Evolutionary conservation across 1,140 invertebrate genomes (phyloP).

Genomic region (Harlomillsia oculata): DNA sequence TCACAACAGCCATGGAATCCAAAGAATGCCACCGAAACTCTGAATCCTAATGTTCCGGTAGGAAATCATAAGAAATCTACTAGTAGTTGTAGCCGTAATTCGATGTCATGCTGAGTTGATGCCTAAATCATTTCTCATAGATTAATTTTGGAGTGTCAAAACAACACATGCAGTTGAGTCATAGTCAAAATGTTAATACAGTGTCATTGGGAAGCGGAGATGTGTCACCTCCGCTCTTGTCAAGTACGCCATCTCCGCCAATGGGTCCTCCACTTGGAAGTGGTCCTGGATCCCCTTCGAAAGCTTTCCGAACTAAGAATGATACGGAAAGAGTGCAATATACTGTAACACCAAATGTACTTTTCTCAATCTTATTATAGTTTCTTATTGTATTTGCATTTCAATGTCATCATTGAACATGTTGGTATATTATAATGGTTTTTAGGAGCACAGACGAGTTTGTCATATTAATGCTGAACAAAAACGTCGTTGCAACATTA

Average conservation of each 20-base stretch:
- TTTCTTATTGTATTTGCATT: neutral
- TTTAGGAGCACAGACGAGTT: constrained; percentile 57
- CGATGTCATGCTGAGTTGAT: no score
- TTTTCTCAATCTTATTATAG: neutral
- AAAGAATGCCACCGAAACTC: constrained; percentile 32
- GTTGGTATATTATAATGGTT: neutral
- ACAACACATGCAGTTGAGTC: constrained; percentile 14
- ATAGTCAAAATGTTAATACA: constrained; percentile 3
- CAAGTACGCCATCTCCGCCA: constrained; percentile 35
- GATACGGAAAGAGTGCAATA: constrained; percentile 39
- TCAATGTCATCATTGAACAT: neutral
- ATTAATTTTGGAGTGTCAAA: constrained; percentile 33
- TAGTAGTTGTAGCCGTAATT: no score
- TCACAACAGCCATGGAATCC: constrained; percentile 37
- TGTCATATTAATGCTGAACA: constrained; percentile 96
- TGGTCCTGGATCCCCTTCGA: constrained; percentile 35
- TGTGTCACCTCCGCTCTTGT: constrained; percentile 29
- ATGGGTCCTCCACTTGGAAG: constrained; percentile 33
- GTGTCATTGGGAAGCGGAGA: constrained; percentile 18
- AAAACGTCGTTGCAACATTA: constrained; percentile 92
- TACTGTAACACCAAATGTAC: constrained; percentile 12
- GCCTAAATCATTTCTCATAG: no score
- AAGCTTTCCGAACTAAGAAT: constrained; percentile 38
- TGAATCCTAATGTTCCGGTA: constrained; percentile 32
- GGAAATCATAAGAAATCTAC: neutral